Base-by-base conservation (phyloP, 2,888 invertebrate genomes). In the Trimorus sp. region DNA sequence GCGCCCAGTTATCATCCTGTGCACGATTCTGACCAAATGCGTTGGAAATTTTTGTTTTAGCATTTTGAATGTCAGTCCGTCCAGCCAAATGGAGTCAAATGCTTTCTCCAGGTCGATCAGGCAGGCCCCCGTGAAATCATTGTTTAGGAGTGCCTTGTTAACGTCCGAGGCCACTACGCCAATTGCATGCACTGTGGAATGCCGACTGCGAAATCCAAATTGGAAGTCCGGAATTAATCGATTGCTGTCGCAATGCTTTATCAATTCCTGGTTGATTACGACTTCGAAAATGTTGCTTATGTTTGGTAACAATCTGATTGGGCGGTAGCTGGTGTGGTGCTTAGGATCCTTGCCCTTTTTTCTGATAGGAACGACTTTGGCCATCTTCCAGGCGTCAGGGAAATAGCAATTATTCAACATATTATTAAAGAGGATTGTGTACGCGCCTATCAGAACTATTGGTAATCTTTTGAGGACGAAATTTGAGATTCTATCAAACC, bases 251-350 rank as follows among this genome's bases (percentile, higher is more conserved):
- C 53, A 54, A 7, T 7, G 8, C 12, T 9, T 7, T 12, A 9
- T 11, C 16, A 69, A 9, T 1, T 2, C 6, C 12, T 68, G 7
- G 12, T 76, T 70, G 1, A 77, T 16, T 1, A 70, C 6, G 0
- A 59, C 38, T 60, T 74, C 77, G 15, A 80, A 77, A 7, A 80
- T 9, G 48, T 66, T 80, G 7, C 51, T 56, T 8, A 84, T n/a
- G 14, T 78, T 79, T 0, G 84, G 80, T 8, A 82, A 48, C 5
- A 85, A 58, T 45, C 84, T 85, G 0, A 85, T 85, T 1, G 85
- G 84, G 37, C 84, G 54, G 37, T 84, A 85, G 38, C 70, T 84
- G 0, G 51, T 0, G 9, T 56, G 66, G 16, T 63, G 42, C 7
- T 15, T 1, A 14, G 7, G 6, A 11, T 37, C 70, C 48, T 37